Base-by-base conservation (phyloP, 2,113 vertebrate species). In the Orcinus orca region DNA sequence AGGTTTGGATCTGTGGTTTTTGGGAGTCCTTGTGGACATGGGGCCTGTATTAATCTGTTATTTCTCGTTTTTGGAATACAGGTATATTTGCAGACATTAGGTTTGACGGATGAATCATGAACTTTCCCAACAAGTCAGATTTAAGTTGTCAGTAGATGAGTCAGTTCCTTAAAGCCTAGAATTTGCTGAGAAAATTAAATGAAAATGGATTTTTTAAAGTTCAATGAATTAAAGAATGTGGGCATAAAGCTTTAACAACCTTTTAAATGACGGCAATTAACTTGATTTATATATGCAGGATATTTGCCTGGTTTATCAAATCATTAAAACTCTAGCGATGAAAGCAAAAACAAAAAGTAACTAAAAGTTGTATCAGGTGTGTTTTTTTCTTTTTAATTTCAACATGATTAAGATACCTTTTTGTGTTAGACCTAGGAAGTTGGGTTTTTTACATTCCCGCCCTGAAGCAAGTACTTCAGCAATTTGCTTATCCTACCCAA, bases 151-250 rank as follows among this genome's bases (percentile, higher is more conserved):
- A 96, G 67, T 80, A 92, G 94, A 60, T 97, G 81, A 97, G 88
- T 94, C 82, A 91, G 63, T 97, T 88, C 44, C 53, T 90, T 94
- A 91, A 95, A 94, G 68, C 76, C 21, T 90, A 71, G 26, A 62
- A 86, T 94, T 97, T 92, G 29, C 81, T 77, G 68, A 95, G 89
- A 88, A 96, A 97, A 93, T 93, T 76, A 62, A 95, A 86, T 95
- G 76, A 93, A 90, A 94, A 96, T 93, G 76, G 85, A 91, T 93
- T 80, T 91, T 95, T 95, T 20, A 3, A 93, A 95, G 82, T 91
- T 93, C 63, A 95, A 50, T 82, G 71, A 95, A 85, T 97, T 97
- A 90, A 95, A 88, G 68, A 90, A 90, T 76, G 55, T 96, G 81
- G 11, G 3, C 88, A 55, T 92, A 97, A 94, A 92, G 80, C 63